phyloP scores from a whole-genome alignment of 2,797 vertebrate genomes.

The Erpetoichthys calabaricus region DNA sequence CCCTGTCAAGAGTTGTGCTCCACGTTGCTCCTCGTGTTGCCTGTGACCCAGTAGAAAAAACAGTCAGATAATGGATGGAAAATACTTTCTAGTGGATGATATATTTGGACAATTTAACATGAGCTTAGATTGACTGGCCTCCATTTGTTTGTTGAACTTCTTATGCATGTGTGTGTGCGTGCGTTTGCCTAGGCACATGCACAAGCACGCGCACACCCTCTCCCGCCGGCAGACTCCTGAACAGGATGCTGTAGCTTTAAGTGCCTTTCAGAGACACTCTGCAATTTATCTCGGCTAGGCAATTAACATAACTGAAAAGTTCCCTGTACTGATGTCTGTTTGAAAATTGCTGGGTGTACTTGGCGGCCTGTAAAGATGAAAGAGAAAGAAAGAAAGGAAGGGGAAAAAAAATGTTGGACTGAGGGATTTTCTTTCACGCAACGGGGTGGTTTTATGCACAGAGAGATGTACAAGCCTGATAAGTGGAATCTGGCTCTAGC shows the following conservation, averaged over 20 bases:
- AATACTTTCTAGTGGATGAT: too few species aligned
- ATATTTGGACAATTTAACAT: too few species aligned
- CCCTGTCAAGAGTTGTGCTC: too few species aligned
- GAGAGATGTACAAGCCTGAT: constrained; percentile 9
- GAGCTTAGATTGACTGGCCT: too few species aligned
- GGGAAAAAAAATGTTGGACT: constrained; percentile 18
- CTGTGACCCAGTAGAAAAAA: too few species aligned
- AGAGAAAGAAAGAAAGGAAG: constrained; percentile 24
- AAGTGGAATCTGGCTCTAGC: constrained; percentile 5
- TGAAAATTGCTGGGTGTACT: constrained; percentile 65
- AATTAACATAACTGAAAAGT: constrained; percentile 55
- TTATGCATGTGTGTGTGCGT: constrained; percentile 3
- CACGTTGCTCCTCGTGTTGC: too few species aligned
- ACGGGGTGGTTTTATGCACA: constrained; percentile 6
- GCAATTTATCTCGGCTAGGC: constrained; percentile 30
- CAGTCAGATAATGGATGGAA: too few species aligned
- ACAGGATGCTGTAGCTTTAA: constrained; percentile 12
- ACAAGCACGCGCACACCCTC: neutral
- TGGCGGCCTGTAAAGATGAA: constrained; percentile 51
- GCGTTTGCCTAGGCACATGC: neutral
- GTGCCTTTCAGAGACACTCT: constrained; percentile 34
- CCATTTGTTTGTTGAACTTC: too few species aligned
- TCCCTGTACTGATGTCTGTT: constrained; percentile 53
- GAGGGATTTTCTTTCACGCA: constrained; percentile 18
- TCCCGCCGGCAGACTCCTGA: neutral